phyloP scores from a whole-genome alignment of 2,888 invertebrate species.

The Pardosa pseudoannulata region DNA sequence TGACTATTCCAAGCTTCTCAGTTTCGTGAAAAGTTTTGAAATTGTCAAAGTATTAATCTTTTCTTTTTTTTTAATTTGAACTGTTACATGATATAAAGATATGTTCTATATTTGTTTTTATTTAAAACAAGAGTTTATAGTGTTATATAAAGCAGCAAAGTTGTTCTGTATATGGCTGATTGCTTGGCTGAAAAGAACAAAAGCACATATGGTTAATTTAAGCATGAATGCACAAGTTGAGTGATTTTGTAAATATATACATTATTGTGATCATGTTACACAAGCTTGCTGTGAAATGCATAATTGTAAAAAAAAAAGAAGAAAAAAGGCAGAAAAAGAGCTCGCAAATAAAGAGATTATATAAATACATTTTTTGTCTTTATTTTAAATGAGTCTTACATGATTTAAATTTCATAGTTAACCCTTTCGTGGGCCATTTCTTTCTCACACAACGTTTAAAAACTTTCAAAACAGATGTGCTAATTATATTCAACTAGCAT shows the following conservation, averaged over 20 bases:
- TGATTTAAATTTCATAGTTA: too few species aligned
- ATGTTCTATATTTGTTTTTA: neutral
- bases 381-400: too few species aligned
- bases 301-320: slow-evolving; percentile 60
- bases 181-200: neutral
- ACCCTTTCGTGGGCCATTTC: too few species aligned
- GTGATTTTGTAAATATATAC: slow-evolving; percentile 44
- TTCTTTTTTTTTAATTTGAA: neutral
- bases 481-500: too few species aligned
- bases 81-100: neutral
- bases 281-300: slow-evolving; percentile 56
- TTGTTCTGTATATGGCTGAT: neutral
- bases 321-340: too few species aligned
- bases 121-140: neutral
- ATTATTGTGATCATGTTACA: slow-evolving; percentile 43
- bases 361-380: slow-evolving; percentile 25
- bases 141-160: neutral
- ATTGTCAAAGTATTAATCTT: neutral
- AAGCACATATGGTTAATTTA: slow-evolving; percentile 54
- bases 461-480: too few species aligned
- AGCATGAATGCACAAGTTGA: slow-evolving; percentile 48
- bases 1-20: neutral
- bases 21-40: neutral
- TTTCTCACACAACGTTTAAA: too few species aligned
- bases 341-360: slow-evolving; percentile 63